Evolutionary conservation across 2,888 invertebrate species (phyloP).

Genomic region (Pyrocoelia pectoralis): DNA sequence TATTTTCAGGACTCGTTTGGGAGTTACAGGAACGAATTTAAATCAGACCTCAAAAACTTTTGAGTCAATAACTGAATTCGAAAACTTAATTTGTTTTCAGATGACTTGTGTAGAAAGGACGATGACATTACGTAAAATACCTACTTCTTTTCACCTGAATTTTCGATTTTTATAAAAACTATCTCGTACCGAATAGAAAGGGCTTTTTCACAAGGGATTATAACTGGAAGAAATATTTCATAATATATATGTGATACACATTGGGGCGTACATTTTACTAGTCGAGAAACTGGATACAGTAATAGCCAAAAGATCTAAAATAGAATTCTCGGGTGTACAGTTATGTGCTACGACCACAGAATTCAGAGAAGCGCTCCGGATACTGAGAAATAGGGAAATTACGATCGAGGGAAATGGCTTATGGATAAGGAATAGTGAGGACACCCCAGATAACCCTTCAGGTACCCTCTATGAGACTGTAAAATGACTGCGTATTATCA

Average conservation of each 20-base stretch:
- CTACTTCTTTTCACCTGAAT: background rate
- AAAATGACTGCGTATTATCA: conserved; percentile 31
- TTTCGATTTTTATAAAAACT: conserved; percentile 14
- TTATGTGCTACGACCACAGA: conserved; percentile 37
- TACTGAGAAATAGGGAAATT: conserved; percentile 35
- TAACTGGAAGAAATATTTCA: conserved; percentile 18
- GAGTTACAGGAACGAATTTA: conserved; percentile 19
- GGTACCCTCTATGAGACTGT: conserved; percentile 35
- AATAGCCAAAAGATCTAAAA: conserved; percentile 34
- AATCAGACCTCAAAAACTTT: background rate
- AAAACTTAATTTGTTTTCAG: conserved; percentile 24
- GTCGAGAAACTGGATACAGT: conserved; percentile 31
- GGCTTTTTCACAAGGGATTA: conserved; percentile 11
- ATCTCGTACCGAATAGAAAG: conserved; percentile 5
- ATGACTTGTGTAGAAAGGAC: too few relatives aligned
- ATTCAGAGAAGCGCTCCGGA: conserved; percentile 30
- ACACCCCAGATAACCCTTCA: conserved; percentile 38
- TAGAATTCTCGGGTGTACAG: conserved; percentile 35
- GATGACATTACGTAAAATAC: too few relatives aligned
- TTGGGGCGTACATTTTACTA: conserved; percentile 29
- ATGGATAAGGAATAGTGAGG: conserved; percentile 37
- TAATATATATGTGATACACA: conserved; percentile 24
- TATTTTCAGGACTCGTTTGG: conserved; percentile 17
- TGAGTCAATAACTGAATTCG: conserved; percentile 12
- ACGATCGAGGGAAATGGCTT: conserved; percentile 34